Evolutionary conservation across 2,113 vertebrate genomes (phyloP).

Genomic region (Cygnus atratus): DNA sequence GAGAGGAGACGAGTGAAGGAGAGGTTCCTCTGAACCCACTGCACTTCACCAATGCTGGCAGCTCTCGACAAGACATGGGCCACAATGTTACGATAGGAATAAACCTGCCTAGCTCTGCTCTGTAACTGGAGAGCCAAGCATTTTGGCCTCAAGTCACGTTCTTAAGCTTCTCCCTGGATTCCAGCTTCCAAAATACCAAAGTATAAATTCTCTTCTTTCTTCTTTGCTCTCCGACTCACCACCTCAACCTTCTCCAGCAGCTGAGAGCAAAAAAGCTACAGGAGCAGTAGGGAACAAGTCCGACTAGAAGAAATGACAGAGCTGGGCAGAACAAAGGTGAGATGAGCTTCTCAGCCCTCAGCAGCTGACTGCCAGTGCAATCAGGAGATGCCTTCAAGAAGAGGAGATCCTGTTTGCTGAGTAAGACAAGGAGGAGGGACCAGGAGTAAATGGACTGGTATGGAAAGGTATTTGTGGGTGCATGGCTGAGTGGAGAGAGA

Average conservation of each 20-base stretch:
- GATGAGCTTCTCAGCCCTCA: neutral
- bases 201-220: constrained; percentile 41
- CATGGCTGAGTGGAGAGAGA: neutral
- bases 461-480: constrained; percentile 30
- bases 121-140: constrained; percentile 31
- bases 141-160: constrained; percentile 61
- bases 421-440: neutral
- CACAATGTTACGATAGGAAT: constrained; percentile 4
- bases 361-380: neutral
- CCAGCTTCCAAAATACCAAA: constrained; percentile 57
- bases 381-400: neutral
- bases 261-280: neutral
- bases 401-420: neutral
- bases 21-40: neutral
- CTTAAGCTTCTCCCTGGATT: constrained; percentile 61
- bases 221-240: constrained; percentile 29
- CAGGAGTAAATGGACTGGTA: neutral
- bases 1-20: neutral
- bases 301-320: neutral
- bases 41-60: neutral
- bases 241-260: constrained; percentile 43
- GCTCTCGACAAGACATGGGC: neutral
- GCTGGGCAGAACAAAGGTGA: neutral
- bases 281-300: neutral
- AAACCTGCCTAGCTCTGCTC: neutral